Evolutionary conservation across 2,888 invertebrate genomes (phyloP).

Genomic region (Leptogaster cylindrica): DNA sequence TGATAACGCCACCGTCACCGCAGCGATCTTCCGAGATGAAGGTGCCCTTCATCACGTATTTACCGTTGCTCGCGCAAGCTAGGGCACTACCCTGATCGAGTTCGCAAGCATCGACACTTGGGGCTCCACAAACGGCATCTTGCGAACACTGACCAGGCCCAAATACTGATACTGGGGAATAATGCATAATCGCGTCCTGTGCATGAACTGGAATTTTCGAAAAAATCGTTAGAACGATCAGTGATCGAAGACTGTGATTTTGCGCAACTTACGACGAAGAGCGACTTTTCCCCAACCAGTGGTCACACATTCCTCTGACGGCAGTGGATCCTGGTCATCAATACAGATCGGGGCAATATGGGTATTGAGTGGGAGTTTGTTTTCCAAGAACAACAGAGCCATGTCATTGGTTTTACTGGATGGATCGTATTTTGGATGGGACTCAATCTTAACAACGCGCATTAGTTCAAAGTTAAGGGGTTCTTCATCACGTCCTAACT

Average conservation of each 20-base stretch:
- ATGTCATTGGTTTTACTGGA: slow-evolving; percentile 71
- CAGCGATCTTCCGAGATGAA: slow-evolving; percentile 79
- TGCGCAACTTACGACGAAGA: slow-evolving; percentile 70
- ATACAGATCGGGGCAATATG: slow-evolving; percentile 80
- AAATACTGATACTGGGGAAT: slow-evolving; percentile 71
- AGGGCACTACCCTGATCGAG: slow-evolving; percentile 82
- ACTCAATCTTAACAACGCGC: slow-evolving; percentile 71
- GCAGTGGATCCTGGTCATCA: slow-evolving; percentile 66
- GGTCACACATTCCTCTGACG: slow-evolving; percentile 71
- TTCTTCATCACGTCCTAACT: slow-evolving; percentile 79
- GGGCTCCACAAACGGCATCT: slow-evolving; percentile 73
- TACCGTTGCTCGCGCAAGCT: slow-evolving; percentile 75
- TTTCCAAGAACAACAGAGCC: slow-evolving; percentile 73
- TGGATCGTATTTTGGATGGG: slow-evolving; percentile 73
- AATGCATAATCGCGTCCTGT: slow-evolving; percentile 77
- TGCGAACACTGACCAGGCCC: slow-evolving; percentile 59
- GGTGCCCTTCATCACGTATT: slow-evolving; percentile 74
- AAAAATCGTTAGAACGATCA: not conserved
- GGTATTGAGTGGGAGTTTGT: slow-evolving; percentile 69
- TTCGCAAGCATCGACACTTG: slow-evolving; percentile 76
- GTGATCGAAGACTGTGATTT: not conserved
- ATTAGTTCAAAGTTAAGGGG: slow-evolving; percentile 80
- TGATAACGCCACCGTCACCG: slow-evolving; percentile 66
- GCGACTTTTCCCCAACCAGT: slow-evolving; percentile 86
- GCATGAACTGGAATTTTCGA: slow-evolving; percentile 69